A percentile compares a stretch with the other conserved stretches of the same genome.
phyloP scores from a whole-genome alignment of 2,888 invertebrate genomes.

The Habrosyne pyritoides region DNA sequence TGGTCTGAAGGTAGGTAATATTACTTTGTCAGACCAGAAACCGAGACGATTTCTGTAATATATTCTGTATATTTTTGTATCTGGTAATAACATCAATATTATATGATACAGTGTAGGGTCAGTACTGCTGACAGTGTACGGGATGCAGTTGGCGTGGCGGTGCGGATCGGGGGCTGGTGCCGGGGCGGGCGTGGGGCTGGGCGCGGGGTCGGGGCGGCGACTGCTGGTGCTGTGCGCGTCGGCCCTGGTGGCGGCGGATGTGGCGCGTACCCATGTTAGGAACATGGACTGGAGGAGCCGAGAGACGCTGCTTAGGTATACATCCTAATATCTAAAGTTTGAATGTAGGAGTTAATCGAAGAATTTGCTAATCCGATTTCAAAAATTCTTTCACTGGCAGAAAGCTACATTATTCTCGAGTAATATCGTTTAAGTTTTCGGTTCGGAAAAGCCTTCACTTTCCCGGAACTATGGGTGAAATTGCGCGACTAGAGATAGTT shows the following conservation, averaged over 20 bases:
- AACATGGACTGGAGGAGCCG: slow-evolving; percentile 91
- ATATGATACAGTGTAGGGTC: slow-evolving; percentile 88
- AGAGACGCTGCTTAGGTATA: slow-evolving; percentile 89
- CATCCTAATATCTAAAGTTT: slow-evolving; percentile 6
- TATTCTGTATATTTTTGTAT: too few relatives aligned
- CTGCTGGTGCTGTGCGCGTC: slow-evolving; percentile 80
- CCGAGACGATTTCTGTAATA: too few relatives aligned
- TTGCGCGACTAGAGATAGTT: too few relatives aligned
- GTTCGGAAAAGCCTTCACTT: too few relatives aligned
- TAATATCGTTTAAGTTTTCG: too few relatives aligned
- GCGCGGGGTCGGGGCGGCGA: slow-evolving; percentile 68
- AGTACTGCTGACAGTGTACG: slow-evolving; percentile 89
- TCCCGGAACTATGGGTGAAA: too few relatives aligned
- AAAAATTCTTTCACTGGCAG: too few relatives aligned
- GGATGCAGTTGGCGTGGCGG: slow-evolving; percentile 87
- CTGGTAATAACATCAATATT: background rate
- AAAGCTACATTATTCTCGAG: too few relatives aligned
- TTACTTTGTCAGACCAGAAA: too few relatives aligned
- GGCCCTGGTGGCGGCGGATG: slow-evolving; percentile 85
- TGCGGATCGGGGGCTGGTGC: slow-evolving; percentile 78
- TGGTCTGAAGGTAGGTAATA: too few relatives aligned
- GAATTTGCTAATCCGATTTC: too few relatives aligned
- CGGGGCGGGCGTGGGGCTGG: slow-evolving; percentile 79
- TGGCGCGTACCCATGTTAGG: slow-evolving; percentile 86
- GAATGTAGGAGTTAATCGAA: too few relatives aligned